A percentile compares a stretch with the other conserved stretches of the same genome.
Evolutionary conservation across 2,888 invertebrate genomes (phyloP).

Genomic region (Acleris emargana): DNA sequence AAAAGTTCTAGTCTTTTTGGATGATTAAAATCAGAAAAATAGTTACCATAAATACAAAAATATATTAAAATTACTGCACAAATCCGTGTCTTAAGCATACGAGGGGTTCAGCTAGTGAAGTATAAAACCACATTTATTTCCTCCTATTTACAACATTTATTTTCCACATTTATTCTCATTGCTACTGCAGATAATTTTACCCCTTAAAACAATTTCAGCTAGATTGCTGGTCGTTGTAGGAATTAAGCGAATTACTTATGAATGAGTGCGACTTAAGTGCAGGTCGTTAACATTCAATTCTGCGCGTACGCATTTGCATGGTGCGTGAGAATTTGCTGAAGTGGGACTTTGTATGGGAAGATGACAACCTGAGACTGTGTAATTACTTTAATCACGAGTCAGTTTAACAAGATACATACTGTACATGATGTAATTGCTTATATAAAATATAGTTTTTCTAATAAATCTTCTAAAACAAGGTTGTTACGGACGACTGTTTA

Average conservation of each 20-base stretch:
- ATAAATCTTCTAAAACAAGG: too few species aligned
- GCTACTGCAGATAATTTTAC: neutral
- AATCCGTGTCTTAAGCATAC: too few species aligned
- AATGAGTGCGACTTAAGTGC: constrained; percentile 1
- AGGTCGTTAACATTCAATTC: constrained; percentile 28
- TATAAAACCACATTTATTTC: neutral
- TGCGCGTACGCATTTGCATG: constrained; percentile 20
- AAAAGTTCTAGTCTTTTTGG: too few species aligned
- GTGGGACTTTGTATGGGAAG: neutral
- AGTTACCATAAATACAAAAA: too few species aligned
- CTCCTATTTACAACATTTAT: too few species aligned
- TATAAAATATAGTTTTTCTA: too few species aligned
- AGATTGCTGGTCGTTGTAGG: constrained; percentile 3
- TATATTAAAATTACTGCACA: too few species aligned
- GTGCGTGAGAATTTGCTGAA: constrained; percentile 22
- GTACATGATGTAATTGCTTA: too few species aligned
- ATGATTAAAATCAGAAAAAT: too few species aligned
- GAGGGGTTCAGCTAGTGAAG: neutral
- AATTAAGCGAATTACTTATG: constrained; percentile 9
- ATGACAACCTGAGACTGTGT: constrained; percentile 1
- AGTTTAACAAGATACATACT: neutral
- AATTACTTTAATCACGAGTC: neutral
- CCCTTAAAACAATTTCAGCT: constrained; percentile 1
- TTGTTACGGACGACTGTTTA: too few species aligned
- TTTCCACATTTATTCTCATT: neutral